Evolutionary conservation across 92 coral and sea anemone genomes (phyloP), one percentile per base, ranked within the genome.

Genomic region (Porites rus): DNA sequence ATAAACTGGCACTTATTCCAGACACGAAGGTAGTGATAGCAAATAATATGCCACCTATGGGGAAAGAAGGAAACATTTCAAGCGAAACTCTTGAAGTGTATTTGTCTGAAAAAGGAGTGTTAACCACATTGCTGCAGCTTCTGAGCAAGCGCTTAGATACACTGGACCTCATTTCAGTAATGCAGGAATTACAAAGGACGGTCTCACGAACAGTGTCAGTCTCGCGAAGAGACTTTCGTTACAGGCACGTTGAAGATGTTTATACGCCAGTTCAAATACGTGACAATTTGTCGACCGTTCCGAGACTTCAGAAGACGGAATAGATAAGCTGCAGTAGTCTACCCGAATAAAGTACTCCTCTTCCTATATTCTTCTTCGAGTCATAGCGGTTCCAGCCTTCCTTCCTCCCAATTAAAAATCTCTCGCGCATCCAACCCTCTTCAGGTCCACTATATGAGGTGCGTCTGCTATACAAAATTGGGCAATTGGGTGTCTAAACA

Each of bases 171-270:
- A 46, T 72, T 3, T 17, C 77, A 17, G 31, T 72, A 7, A 72
- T 72, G 77, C 56, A 38, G 31, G 77, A 72, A 58, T 46, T 72
- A 0, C 54, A 16, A 18, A 72, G 77, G 77, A 72, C 77, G 6
- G 0, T 22, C 11, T 17, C 72, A 0, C 21, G 6, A n/a, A n/a
- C n/a, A n/a, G n/a, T n/a, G n/a, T n/a, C n/a, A n/a, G n/a, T n/a
- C n/a, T n/a, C n/a, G n/a, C n/a, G n/a, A n/a, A n/a, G n/a, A n/a
- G n/a, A n/a, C n/a, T n/a, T n/a, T n/a, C n/a, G n/a, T n/a, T 54
- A 53, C 59, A 1, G 43, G 46, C 1, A 4, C 10, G 2, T 0
- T 2, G 2, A 54, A 13, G 1, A 11, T 12, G 31, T 5, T 21
- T 2, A 12, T 10, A 8, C 7, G 7, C 0, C 28, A 1, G 72